Evolutionary conservation across 2,797 vertebrate species (phyloP), one percentile per base, ranked within the genome.

Genomic region (Gastrophryne carolinensis): DNA sequence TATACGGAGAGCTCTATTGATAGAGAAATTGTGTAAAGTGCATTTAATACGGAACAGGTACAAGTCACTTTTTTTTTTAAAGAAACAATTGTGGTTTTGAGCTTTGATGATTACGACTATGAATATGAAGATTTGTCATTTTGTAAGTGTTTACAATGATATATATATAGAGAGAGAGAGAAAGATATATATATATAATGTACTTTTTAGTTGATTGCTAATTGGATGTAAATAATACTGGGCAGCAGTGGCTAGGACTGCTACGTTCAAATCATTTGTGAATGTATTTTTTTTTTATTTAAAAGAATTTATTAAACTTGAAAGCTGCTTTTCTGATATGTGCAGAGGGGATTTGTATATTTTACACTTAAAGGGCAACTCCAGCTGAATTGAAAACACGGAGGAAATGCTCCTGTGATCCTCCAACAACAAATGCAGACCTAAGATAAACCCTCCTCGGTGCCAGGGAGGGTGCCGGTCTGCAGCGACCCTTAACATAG

Each of bases 271-370:
- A 92, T 95, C 95, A 91, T 94, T 96, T 89, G 95, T 98, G 96
- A 98, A 98, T 98, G 95, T 98, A 96, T 89, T 94, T 93, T 89
- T 93, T 91, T 93, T 91, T 96, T n/a, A 93, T 95, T 93, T 92
- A 88, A 91, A 83, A n/a, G n/a, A 90, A 92, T 91, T 93, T 92
- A 91, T 89, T 86, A 83, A 92, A 91, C 90, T 94, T 94, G 93
- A 95, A 95, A 94, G 94, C 95, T 91, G 95, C 95, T 98, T 98
- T 63, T 89, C 91, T 93, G 92, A 92, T 90, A 89, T 92, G 92
- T 95, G 95, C 90, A 92, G 93, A 94, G 90, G 88, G 83, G 94
- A 91, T 90, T 93, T 93, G 84, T 93, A 84, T 87, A 89, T 91
- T 94, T 95, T 89, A 92, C 91, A 92, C 87, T 86, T 1, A 44